Base-by-base conservation (phyloP, 2,888 invertebrate genomes). In the Ligdia adustata region DNA sequence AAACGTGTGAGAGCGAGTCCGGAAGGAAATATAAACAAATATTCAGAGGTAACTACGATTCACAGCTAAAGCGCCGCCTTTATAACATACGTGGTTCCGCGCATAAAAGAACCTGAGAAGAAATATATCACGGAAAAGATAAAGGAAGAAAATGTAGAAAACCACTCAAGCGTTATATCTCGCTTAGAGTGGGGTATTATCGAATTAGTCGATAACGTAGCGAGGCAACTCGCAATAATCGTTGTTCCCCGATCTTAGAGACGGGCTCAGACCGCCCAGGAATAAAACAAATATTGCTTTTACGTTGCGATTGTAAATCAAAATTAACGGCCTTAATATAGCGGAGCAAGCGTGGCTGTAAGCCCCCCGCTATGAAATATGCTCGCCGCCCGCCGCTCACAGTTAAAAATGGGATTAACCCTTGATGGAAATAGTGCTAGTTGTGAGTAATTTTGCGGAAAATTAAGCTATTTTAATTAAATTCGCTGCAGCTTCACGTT, bases 251-350 rank as follows among this genome's bases (percentile, higher is more conserved):
- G 74, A 77, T 83, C 79, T 80, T 76, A 60, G 70, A 77, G 79
- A 76, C 79, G 75, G 72, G 69, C 72, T 73, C 71, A 69, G 69
- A 75, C 79, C 75, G 66, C 66, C 64, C 72, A 75, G 83, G 85
- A 88, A 88, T 89, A 90, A 88, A 90, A 89, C 88, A 89, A 89
- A 89, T 90, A 90, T 90, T 89, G 88, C 88, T 88, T 85, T 84
- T 86, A 83, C 85, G 80, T 79, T 70, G 77, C 75, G 83, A 89
- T 88, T 89, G 87, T 90, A 90, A 90, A 90, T 89, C 89, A 90
- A 90, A 89, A 90, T 90, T 90, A 90, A 90, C 89, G 84, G 86
- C 90, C 78, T 89, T 89, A 90, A 90, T 88, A 90, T 88, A 83
- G 87, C 88, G 70, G 68, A 77, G 75, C 69, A 75, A 78, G 73